phyloP scores from a whole-genome alignment of 2,888 invertebrate genomes.

The Allophyes oxyacanthae region DNA sequence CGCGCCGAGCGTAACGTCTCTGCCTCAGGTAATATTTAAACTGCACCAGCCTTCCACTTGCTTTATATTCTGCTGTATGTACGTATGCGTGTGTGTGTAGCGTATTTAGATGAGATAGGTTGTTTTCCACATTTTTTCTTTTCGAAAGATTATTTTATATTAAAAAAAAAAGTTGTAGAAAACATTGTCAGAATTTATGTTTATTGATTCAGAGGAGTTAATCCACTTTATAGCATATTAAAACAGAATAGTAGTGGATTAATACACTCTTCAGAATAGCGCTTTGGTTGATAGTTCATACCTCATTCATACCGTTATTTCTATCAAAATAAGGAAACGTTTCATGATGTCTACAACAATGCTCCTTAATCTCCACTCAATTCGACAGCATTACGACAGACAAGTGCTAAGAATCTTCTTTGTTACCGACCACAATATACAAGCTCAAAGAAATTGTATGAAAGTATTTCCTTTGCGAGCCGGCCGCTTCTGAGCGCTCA shows the following conservation, averaged over 20 bases:
- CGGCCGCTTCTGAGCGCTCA: conserved; percentile 48
- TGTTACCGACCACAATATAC: conserved; percentile 52
- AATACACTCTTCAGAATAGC: no score
- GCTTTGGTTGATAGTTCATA: no score
- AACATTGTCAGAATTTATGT: no score
- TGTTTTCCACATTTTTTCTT: neutral
- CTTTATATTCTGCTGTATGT: neutral
- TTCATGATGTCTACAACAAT: conserved; percentile 14
- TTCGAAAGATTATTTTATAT: no score
- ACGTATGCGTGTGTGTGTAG: no score
- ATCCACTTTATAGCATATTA: no score
- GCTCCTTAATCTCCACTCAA: conserved; percentile 19
- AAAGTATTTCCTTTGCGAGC: conserved; percentile 56
- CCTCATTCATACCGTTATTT: no score
- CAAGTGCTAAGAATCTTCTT: conserved; percentile 49
- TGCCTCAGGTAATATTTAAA: conserved; percentile 56
- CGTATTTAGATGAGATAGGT: neutral
- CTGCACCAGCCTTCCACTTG: conserved; percentile 40
- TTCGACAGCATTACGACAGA: conserved; percentile 27
- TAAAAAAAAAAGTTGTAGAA: no score
- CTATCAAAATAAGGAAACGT: neutral
- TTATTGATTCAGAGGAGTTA: no score
- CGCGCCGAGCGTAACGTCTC: conserved; percentile 55
- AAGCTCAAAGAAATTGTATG: conserved; percentile 55
- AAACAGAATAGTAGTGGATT: no score